A percentile compares a stretch with the other conserved stretches of the same genome.
Conservation (phyloP, 2,113 vertebrate species). For the Urocynchramus pylzowi region DNA sequence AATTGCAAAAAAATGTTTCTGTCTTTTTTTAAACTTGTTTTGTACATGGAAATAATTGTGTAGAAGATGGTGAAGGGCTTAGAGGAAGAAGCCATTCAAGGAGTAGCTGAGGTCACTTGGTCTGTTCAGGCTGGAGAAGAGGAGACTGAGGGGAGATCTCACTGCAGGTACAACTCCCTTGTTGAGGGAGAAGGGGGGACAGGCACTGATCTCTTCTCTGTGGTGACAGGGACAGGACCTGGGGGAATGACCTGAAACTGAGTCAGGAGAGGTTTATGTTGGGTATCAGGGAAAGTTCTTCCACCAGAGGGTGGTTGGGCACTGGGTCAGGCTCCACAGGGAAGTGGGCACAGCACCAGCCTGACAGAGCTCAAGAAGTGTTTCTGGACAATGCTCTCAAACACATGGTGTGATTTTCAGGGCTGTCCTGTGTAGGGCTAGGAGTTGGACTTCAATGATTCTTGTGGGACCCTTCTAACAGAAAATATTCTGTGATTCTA, state of each 20-base stretch:
- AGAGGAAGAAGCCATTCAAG: not conserved
- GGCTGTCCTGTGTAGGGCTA: not conserved
- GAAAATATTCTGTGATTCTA: not conserved
- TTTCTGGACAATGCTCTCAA: not conserved
- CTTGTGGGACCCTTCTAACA: not conserved
- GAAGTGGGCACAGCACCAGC: not conserved
- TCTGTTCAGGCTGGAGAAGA: not conserved
- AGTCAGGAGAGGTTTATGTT: accelerated
- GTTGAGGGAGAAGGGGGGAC: not conserved
- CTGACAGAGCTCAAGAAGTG: not conserved
- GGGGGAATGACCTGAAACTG: accelerated
- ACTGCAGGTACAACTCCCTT: not conserved
- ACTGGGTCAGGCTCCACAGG: not conserved
- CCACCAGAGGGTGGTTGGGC: accelerated
- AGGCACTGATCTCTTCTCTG: not conserved
- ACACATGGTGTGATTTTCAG: not conserved
- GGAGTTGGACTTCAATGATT: accelerated
- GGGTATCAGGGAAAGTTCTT: not conserved
- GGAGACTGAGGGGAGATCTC: not conserved
- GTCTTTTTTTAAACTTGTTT: not conserved
- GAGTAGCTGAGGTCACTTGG: not conserved
- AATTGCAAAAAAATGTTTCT: not conserved
- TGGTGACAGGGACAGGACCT: accelerated
- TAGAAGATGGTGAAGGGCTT: not conserved
- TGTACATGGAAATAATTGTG: not conserved